These are phyloP conservation scores for Leptinotarsa rubiginosa DNA, from an alignment of 2,888 invertebrate species.

Conservation along the genomic window DNA sequence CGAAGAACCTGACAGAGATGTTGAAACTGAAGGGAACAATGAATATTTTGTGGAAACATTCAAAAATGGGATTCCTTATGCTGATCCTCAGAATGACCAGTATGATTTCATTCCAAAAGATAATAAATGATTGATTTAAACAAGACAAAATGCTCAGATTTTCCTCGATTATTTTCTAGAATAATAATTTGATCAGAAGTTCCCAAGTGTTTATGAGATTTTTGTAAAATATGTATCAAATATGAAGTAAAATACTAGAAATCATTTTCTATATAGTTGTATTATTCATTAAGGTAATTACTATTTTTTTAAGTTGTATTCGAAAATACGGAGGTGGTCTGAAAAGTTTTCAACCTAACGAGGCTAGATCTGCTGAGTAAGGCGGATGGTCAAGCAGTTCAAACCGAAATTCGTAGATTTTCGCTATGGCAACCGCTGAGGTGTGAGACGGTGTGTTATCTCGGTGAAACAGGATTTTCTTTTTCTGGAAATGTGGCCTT, in stretches of 20 bases:
- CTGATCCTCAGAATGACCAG: slow-evolving; percentile 23
- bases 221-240: neutral
- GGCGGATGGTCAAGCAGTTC: no score
- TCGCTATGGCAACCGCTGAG: no score
- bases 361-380: no score
- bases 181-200: neutral
- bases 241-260: neutral
- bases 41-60: slow-evolving; percentile 36
- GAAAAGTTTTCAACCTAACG: no score
- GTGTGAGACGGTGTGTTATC: no score
- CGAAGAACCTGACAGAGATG: neutral
- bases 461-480: no score
- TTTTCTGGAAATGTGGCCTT: no score
- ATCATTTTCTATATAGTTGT: neutral
- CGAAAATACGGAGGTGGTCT: neutral
- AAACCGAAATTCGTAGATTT: no score
- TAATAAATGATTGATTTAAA: neutral
- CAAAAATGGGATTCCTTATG: slow-evolving; percentile 29
- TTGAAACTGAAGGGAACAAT: slow-evolving; percentile 8
- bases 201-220: slow-evolving; percentile 1
- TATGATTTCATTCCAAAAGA: slow-evolving; percentile 24
- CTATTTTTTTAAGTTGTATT: no score
- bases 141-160: neutral
- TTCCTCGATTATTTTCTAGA: neutral
- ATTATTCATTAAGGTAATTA: neutral